Conservation (phyloP, 1,140 invertebrate species). For the Rhopalosiphum padi region DNA sequence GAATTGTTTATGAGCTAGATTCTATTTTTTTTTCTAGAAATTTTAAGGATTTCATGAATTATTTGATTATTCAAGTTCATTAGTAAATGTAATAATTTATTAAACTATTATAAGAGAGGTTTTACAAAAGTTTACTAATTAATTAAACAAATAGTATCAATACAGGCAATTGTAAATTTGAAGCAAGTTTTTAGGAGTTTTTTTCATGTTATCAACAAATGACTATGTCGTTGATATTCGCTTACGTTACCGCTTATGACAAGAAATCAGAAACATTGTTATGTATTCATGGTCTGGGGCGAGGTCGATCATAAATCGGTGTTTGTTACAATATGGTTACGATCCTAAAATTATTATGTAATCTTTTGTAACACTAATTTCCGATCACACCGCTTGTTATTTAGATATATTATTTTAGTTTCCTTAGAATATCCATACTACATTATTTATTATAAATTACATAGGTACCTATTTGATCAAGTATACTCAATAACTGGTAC, state of each 20-base stretch:
- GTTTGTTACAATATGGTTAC: not conserved
- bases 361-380: not conserved
- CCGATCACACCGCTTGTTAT: not conserved
- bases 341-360: too few relatives aligned
- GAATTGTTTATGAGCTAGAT: not conserved
- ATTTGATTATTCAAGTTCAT: too few relatives aligned
- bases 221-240: not conserved
- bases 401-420: not conserved
- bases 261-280: too few relatives aligned
- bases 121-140: not conserved
- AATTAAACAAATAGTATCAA: not conserved
- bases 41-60: too few relatives aligned
- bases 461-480: not conserved
- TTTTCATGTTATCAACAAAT: not conserved
- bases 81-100: not conserved
- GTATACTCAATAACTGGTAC: not conserved
- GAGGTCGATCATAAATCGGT: not conserved
- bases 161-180: not conserved
- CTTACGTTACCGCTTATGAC: too few relatives aligned
- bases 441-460: not conserved
- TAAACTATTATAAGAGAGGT: not conserved
- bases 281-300: not conserved
- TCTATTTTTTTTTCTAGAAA: too few relatives aligned
- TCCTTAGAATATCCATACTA: not conserved
- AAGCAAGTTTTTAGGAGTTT: not conserved